phyloP scores from a whole-genome alignment of 2,113 vertebrate genomes.

The Brachyhypopomus gauderio region DNA sequence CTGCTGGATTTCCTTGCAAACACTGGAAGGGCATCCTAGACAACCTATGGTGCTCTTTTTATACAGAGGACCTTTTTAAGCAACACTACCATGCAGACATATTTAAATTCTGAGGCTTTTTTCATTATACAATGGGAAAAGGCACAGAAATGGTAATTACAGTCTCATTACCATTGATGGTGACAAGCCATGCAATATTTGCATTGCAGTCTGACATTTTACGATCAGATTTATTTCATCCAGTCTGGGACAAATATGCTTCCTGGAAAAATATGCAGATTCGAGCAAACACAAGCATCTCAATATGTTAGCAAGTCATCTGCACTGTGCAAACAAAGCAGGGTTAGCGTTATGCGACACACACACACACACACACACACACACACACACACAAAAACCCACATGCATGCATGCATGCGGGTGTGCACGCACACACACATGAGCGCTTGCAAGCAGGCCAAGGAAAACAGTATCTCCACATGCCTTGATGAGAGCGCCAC shows the following conservation, averaged over 20 bases:
- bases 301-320: conserved; percentile 37
- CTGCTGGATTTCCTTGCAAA: conserved; percentile 22
- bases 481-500: conserved; percentile 28
- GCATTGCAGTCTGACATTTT: conserved; percentile 15
- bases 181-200: conserved; percentile 18
- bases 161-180: not conserved
- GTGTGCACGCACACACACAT: conserved; percentile 6
- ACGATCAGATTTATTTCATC: conserved; percentile 12
- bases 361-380: conserved; percentile 11
- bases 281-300: conserved; percentile 23
- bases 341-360: conserved; percentile 23
- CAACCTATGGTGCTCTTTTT: conserved; percentile 12
- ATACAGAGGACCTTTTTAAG: not conserved
- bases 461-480: conserved; percentile 62
- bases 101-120: not conserved
- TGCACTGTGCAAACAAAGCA: conserved; percentile 42
- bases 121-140: conserved; percentile 20
- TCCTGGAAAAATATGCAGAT: not conserved
- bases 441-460: conserved; percentile 47
- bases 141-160: not conserved
- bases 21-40: conserved; percentile 11
- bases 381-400: not conserved
- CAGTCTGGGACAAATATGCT: not conserved
- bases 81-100: not conserved
- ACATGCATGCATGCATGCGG: not conserved